Evolutionary conservation across 2,797 vertebrate genomes (phyloP).

Genomic region (Hydrolagus colliei): DNA sequence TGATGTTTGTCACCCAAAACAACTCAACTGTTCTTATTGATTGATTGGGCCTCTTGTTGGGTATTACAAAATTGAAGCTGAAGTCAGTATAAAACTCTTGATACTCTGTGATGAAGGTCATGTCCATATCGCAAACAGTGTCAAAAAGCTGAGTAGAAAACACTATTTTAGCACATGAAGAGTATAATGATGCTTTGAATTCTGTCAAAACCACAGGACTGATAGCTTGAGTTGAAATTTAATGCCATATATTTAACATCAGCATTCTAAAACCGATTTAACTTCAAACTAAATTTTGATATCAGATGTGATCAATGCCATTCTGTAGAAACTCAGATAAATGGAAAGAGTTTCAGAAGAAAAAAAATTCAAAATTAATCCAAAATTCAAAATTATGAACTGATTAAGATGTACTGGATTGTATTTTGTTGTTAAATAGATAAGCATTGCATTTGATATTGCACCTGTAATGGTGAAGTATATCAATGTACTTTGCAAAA

Average conservation of each 20-base stretch:
- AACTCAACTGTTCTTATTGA: slow-evolving; percentile 6
- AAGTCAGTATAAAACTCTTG: neutral
- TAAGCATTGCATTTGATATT: no score
- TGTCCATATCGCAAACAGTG: neutral
- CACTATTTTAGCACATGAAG: neutral
- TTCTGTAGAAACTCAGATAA: neutral
- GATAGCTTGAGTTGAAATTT: neutral
- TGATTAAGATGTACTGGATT: no score
- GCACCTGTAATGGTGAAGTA: no score
- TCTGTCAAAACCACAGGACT: slow-evolving; percentile 4
- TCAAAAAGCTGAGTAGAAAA: neutral
- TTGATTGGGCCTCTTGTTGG: neutral
- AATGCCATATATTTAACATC: neutral
- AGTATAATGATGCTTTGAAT: slow-evolving; percentile 2
- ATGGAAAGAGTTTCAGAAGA: neutral
- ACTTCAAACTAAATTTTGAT: no score
- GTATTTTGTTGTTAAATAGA: no score
- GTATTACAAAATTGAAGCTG: neutral
- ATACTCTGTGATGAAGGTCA: slow-evolving; percentile 7
- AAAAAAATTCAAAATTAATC: no score
- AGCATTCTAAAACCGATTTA: neutral
- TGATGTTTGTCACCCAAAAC: neutral
- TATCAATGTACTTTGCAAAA: no score
- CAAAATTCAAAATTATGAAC: no score
- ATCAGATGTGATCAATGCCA: neutral